Evolutionary conservation across 1,140 invertebrate genomes (phyloP).

Genomic region (Aphaenogaster ashmeadi): DNA sequence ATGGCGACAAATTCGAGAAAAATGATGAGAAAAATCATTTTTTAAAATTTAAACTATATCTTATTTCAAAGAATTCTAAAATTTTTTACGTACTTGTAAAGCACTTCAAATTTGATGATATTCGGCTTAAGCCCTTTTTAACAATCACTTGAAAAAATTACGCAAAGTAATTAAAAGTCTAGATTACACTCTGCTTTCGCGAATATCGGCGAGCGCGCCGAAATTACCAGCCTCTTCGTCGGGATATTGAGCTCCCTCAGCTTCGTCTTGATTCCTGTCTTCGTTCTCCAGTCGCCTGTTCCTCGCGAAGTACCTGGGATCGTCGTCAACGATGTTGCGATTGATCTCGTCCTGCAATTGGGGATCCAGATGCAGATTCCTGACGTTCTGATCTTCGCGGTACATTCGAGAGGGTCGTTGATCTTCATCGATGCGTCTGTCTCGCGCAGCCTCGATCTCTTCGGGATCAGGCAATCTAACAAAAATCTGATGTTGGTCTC

Average conservation of each 20-base stretch:
- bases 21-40: background rate
- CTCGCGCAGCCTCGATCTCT: conserved; percentile 20
- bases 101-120: background rate
- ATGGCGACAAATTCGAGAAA: background rate
- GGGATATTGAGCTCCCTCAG: conserved; percentile 61
- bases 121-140: background rate
- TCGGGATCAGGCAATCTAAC: conserved; percentile 57
- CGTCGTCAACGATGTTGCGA: conserved; percentile 43
- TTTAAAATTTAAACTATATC: background rate
- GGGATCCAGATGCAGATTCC: conserved; percentile 47
- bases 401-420: conserved; percentile 45
- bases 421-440: conserved; percentile 32
- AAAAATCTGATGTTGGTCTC: conserved; percentile 56
- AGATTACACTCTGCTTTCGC: conserved; percentile 84
- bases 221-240: conserved; percentile 82
- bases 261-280: conserved; percentile 41
- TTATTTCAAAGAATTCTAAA: background rate
- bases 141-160: background rate
- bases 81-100: background rate
- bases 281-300: conserved; percentile 50
- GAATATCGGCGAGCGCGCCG: conserved; percentile 82
- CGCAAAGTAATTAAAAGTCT: conserved; percentile 9
- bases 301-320: conserved; percentile 60
- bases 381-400: conserved; percentile 48
- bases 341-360: conserved; percentile 56